Percentiles rank a stretch among this genome's conserved stretches.
Evolutionary conservation across 2,888 invertebrate genomes (phyloP).

Genomic region (Himalopsyche kuldschensis): DNA sequence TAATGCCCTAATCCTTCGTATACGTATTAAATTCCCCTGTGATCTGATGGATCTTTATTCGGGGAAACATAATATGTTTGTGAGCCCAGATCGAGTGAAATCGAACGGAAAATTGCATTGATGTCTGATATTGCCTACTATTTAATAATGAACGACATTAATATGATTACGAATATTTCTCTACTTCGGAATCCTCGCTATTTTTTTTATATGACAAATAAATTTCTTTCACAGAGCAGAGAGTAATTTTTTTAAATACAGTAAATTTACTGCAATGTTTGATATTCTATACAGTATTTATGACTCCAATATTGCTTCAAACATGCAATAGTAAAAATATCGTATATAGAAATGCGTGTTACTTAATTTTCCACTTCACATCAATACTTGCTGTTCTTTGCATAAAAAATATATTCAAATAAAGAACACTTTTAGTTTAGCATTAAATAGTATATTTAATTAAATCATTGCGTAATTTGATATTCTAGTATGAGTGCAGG

Average conservation of each 20-base stretch:
- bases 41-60: not conserved
- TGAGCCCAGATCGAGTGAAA: constrained; percentile 18
- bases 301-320: no score
- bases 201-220: not conserved
- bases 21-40: not conserved
- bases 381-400: no score
- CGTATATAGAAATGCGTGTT: no score
- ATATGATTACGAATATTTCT: constrained; percentile 30
- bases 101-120: constrained; percentile 38
- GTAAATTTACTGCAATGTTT: no score
- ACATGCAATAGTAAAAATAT: no score
- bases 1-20: not conserved
- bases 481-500: no score
- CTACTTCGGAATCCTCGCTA: constrained; percentile 27
- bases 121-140: constrained; percentile 29
- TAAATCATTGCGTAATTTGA: no score
- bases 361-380: no score
- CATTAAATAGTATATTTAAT: no score
- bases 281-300: no score
- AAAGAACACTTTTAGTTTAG: no score
- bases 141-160: constrained; percentile 32
- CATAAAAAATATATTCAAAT: no score
- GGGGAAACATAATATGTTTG: constrained; percentile 3
- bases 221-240: not conserved
- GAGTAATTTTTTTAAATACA: not conserved